Base-by-base conservation (phyloP, 64 coral and sea anemone species). In the Cladopsammia gracilis region DNA sequence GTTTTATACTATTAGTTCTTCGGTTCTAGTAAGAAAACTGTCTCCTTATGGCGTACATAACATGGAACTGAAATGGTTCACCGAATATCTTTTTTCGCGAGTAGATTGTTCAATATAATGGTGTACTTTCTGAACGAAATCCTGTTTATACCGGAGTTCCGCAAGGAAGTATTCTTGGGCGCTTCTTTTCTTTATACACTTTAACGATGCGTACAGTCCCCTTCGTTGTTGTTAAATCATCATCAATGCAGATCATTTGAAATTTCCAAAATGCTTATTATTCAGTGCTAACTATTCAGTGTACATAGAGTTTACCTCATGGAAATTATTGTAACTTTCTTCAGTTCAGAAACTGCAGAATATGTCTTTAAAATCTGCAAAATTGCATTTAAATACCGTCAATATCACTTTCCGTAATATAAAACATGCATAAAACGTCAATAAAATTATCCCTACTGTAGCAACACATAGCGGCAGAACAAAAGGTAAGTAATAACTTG, bases 121-220 rank as follows among this genome's bases (percentile, higher is more conserved):
- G n/a, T n/a, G n/a, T n/a, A n/a, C n/a, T 83, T 15, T 92, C 89
- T 74, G 77, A 91, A 71, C 64, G 61, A 7, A 82, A 91, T 83
- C 64, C 89, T 52, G 71, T 73, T 71, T 57, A 54, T 25, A 82
- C 76, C 71, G 89, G 89, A 56, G 89, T 73, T 52, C 78, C 76
- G 9, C 78, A 91, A 23, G 89, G 89, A 91, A 82, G 77, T 83
- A 91, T 91, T 59, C 64, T 91, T 16, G 89, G 89, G 62, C 77
- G 78, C 66, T 91, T 3, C 67, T 91, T 70, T 92, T 92, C 62
- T 49, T 92, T n/a, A 85, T 92, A 67, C 62, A 46, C 48, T 92
- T 92, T 44, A 85, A 92, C n/a, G 90, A 92, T 92, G 90, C 73
- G 20, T 69, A 91, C 72, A 82, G 73, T 20, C 82, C 73, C 70